Percentiles rank a stretch among this genome's conserved stretches.
Evolutionary conservation across 2,888 invertebrate genomes (phyloP).

Genomic region (Cryptus viduatorius): DNA sequence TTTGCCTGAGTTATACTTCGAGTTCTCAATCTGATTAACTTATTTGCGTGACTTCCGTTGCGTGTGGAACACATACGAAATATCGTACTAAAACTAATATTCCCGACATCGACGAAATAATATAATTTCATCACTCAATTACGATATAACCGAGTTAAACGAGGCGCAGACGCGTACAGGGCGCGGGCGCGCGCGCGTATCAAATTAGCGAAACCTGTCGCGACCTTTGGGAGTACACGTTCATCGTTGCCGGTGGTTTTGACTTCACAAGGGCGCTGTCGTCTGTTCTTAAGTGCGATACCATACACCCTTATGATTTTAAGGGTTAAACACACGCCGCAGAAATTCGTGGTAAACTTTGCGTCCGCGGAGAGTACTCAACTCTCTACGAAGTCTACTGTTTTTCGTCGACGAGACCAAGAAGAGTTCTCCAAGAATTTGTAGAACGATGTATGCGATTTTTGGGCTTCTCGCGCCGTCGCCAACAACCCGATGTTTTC

Average conservation of each 20-base stretch:
- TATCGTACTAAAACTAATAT: neutral
- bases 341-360: conserved; percentile 30
- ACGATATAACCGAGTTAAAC: conserved; percentile 19
- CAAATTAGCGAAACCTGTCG: neutral
- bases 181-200: neutral
- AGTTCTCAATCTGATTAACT: neutral
- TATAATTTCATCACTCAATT: conserved; percentile 27
- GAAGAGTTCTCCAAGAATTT: neutral
- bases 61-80: neutral
- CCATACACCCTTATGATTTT: neutral
- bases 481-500: no score
- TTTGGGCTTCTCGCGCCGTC: neutral
- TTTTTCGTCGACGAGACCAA: neutral
- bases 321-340: neutral
- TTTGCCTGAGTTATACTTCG: no score
- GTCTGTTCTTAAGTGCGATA: neutral
- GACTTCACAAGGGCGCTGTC: neutral
- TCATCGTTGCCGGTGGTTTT: neutral
- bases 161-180: neutral
- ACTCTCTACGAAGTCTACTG: neutral
- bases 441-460: neutral
- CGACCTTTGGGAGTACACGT: conserved; percentile 9
- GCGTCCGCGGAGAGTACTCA: conserved; percentile 1
- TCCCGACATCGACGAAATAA: conserved; percentile 25
- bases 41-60: neutral